Conservation (phyloP, 2,113 vertebrate species). For the Passer domesticus region DNA sequence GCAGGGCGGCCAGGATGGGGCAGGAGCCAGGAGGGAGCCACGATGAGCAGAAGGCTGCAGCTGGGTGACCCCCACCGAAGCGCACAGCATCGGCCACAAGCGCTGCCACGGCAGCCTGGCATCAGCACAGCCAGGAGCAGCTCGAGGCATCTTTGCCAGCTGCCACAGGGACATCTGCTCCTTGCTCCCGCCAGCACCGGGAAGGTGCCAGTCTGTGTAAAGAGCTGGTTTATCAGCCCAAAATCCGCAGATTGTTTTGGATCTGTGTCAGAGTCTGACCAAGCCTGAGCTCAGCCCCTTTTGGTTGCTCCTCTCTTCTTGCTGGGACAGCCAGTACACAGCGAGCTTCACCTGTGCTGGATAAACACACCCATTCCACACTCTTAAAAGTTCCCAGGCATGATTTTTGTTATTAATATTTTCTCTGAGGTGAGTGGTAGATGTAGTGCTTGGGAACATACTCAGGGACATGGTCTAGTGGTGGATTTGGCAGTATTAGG, state of each 20-base stretch:
- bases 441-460: background rate
- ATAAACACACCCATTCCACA: background rate
- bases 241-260: background rate
- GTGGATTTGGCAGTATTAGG: background rate
- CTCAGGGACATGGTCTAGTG: background rate
- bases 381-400: background rate
- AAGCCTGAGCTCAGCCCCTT: background rate
- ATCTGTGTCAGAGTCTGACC: background rate
- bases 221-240: background rate
- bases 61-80: background rate
- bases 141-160: background rate
- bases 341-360: background rate
- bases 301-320: background rate
- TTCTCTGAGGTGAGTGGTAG: background rate
- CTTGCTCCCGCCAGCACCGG: fast-evolving
- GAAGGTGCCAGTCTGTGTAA: background rate
- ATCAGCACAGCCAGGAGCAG: background rate
- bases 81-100: fast-evolving
- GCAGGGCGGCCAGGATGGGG: background rate
- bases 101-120: background rate
- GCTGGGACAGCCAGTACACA: background rate
- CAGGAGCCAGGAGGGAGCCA: background rate
- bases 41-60: background rate
- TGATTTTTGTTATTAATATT: background rate
- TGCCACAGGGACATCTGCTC: background rate